phyloP scores from a whole-genome alignment of 2,888 invertebrate species.

The Eurois occulta region DNA sequence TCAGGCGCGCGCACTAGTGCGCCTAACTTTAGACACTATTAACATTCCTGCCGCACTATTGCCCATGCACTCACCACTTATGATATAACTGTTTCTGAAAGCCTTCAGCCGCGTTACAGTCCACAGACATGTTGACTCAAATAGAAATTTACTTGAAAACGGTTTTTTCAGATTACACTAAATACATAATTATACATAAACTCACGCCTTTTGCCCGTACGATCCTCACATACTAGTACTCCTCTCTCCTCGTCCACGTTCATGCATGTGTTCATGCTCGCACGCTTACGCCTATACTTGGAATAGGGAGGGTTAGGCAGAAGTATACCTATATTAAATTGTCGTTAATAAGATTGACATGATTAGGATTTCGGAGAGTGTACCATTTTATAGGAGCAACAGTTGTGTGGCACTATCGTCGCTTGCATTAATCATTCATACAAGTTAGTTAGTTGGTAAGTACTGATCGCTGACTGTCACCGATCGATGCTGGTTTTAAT shows the following conservation, averaged over 20 bases:
- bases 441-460: neutral
- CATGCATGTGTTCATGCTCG: neutral
- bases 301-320: neutral
- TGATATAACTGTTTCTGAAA: neutral
- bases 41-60: slow-evolving; percentile 1
- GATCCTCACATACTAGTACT: neutral
- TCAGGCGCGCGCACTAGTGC: slow-evolving; percentile 18
- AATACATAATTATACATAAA: neutral
- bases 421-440: neutral
- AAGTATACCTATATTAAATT: neutral
- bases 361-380: neutral
- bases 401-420: too few relatives aligned
- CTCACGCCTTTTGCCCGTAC: neutral
- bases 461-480: neutral
- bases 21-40: slow-evolving; percentile 19
- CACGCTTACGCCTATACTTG: neutral
- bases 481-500: slow-evolving; percentile 19
- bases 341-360: neutral
- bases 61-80: neutral
- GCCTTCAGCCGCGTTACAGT: neutral
- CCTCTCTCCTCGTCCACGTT: neutral
- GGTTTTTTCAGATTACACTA: neutral
- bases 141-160: neutral
- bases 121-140: neutral
- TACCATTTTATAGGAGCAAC: neutral